Percentiles rank a stretch among this genome's conserved stretches.
Conservation (phyloP, 2,888 invertebrate species). For the Drosophila mimetica region DNA sequence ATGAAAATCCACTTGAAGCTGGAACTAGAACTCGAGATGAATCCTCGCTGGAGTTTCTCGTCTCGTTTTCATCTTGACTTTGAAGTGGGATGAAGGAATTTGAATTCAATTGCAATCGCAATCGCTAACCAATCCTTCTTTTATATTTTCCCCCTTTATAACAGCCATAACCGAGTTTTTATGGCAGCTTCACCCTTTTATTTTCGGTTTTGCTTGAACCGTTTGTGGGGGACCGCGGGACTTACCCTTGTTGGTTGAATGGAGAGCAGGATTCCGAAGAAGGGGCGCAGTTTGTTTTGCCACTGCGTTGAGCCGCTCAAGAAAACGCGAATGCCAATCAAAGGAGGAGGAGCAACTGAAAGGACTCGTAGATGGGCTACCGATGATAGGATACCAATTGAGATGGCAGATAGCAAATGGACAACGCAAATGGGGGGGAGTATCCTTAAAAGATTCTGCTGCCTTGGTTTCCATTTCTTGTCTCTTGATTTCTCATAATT, state of each 20-base stretch:
- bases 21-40: constrained; percentile 21
- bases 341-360: neutral
- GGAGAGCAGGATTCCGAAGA: neutral
- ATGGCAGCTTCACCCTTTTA: constrained; percentile 42
- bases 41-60: constrained; percentile 26
- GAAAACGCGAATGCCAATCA: constrained; percentile 51
- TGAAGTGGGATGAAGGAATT: constrained; percentile 69
- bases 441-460: constrained; percentile 24
- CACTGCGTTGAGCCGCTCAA: constrained; percentile 44
- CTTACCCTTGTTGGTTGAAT: constrained; percentile 64
- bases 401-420: constrained; percentile 34
- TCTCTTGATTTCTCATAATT: constrained; percentile 51
- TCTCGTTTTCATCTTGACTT: constrained; percentile 58
- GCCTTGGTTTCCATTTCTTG: constrained; percentile 31
- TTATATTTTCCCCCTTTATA: constrained; percentile 3
- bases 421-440: constrained; percentile 13
- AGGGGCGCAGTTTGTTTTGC: constrained; percentile 43
- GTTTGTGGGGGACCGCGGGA: constrained; percentile 34
- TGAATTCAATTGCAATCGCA: constrained; percentile 72
- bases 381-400: constrained; percentile 52
- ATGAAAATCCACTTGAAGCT: constrained; percentile 46
- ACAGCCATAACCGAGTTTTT: constrained; percentile 35
- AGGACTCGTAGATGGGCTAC: constrained; percentile 52
- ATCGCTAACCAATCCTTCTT: constrained; percentile 45
- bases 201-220: constrained; percentile 20